phyloP scores from a whole-genome alignment of 1,140 invertebrate species.

The Brachionus sp. region DNA sequence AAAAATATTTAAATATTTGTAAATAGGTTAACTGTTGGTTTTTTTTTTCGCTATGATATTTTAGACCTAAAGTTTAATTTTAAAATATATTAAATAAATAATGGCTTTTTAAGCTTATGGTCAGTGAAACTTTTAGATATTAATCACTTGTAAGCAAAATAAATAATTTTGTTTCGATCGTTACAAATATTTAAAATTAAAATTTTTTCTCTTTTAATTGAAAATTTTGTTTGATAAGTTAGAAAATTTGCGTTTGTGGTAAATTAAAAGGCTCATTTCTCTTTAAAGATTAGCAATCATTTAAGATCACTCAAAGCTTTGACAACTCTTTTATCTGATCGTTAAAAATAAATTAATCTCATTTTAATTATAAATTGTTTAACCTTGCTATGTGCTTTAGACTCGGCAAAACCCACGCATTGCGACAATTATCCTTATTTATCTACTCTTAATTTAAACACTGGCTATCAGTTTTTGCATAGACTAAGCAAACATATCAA shows the following conservation, averaged over 20 bases:
- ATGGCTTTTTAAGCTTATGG: not conserved
- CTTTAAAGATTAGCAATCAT: not conserved
- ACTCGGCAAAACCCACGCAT: not conserved
- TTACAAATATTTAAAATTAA: not conserved
- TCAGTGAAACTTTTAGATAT: not conserved
- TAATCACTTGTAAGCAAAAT: not conserved
- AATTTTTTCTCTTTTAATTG: not conserved
- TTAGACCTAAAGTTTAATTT: not conserved
- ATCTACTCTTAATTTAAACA: not conserved
- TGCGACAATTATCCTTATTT: not conserved
- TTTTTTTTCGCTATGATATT: not conserved
- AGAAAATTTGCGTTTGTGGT: not conserved
- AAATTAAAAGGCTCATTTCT: not conserved
- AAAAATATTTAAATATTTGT: not conserved
- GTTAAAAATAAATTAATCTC: constrained; percentile 2
- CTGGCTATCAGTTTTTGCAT: not conserved
- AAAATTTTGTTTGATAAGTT: not conserved
- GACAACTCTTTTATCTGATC: not conserved
- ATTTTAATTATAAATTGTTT: constrained; percentile 2
- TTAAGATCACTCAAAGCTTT: not conserved
- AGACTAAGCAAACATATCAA: not conserved
- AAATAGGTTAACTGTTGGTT: constrained; percentile 8
- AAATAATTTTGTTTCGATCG: not conserved
- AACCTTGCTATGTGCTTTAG: not conserved
- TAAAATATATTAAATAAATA: not conserved